These are phyloP conservation scores for Neoniphon sammara DNA, from an alignment of 2,797 vertebrate species.

Conservation along the genomic window DNA sequence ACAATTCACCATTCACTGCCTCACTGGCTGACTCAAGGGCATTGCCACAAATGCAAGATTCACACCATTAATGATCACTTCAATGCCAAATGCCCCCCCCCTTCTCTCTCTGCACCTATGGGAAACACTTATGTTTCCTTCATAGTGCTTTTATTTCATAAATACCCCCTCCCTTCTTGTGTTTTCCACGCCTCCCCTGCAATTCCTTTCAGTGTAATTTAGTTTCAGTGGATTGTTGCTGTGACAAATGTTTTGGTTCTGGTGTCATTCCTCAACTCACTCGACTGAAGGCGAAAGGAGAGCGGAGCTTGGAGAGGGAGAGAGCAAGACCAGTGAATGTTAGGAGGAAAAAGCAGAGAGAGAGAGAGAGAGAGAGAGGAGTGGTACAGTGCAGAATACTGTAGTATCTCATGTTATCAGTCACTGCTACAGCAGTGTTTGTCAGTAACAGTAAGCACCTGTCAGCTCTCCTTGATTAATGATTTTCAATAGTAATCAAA, in stretches of 20 bases:
- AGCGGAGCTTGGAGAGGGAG: conserved; percentile 33
- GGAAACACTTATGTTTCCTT: conserved; percentile 45
- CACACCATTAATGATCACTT: conserved; percentile 63
- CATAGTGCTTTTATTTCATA: conserved; percentile 60
- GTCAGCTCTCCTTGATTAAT: conserved; percentile 71
- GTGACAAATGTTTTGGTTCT: conserved; percentile 74
- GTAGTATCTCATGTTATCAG: conserved; percentile 67
- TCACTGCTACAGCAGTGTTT: conserved; percentile 66
- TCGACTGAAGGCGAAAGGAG: conserved; percentile 54
- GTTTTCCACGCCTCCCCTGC: conserved; percentile 56
- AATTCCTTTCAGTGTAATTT: conserved; percentile 67
- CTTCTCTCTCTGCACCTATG: conserved; percentile 2
- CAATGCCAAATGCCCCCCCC: conserved; percentile 58
- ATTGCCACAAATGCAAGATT: conserved; percentile 69
- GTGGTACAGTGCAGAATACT: conserved; percentile 64
- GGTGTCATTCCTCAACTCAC: conserved; percentile 71
- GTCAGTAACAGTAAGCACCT: conserved; percentile 66
- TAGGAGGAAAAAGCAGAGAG: not conserved
- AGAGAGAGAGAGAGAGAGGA: not conserved
- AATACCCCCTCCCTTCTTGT: conserved; percentile 41
- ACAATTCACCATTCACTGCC: conserved; percentile 71
- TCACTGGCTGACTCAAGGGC: conserved; percentile 75
- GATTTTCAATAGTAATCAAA: conserved; percentile 75
- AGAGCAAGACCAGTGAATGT: conserved; percentile 11
- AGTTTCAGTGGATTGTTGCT: conserved; percentile 68